These are phyloP conservation scores for Sclerurus mexicanus DNA, from an alignment of 2,113 vertebrate species.

Conservation along the genomic window DNA sequence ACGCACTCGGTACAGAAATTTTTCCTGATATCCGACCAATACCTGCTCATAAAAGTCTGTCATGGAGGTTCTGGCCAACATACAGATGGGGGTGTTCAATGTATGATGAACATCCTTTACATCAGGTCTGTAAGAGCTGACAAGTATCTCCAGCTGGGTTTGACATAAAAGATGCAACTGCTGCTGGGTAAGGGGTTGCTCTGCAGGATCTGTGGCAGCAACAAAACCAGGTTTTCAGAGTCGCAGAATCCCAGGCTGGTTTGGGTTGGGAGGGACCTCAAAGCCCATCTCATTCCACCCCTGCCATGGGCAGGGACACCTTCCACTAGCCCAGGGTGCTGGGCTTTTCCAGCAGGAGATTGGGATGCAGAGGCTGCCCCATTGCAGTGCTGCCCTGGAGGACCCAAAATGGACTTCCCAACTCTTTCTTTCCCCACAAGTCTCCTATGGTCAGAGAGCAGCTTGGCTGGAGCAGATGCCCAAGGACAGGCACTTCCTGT, in stretches of 20 bases:
- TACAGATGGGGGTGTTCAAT: conserved; percentile 6
- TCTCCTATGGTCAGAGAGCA: background rate
- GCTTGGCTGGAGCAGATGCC: background rate
- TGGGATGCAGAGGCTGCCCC: background rate
- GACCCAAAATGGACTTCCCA: background rate
- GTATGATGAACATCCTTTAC: background rate
- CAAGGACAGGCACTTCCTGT: fast-evolving
- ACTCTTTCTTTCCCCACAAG: background rate
- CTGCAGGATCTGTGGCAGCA: background rate
- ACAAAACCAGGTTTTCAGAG: background rate
- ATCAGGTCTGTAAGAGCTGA: background rate
- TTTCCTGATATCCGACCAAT: background rate
- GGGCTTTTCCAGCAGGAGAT: background rate
- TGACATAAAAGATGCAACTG: background rate
- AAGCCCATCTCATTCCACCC: fast-evolving
- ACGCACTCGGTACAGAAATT: background rate
- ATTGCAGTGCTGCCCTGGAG: too few relatives aligned
- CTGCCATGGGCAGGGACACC: background rate
- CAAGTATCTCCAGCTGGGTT: conserved; percentile 57
- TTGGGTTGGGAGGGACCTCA: background rate
- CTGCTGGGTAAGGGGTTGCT: background rate
- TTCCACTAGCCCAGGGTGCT: background rate
- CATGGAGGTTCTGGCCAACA: background rate
- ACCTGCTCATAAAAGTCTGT: background rate
- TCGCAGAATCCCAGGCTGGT: background rate